Base-by-base conservation (phyloP, 2,113 vertebrate species). In the Coryphaenoides rupestris region DNA sequence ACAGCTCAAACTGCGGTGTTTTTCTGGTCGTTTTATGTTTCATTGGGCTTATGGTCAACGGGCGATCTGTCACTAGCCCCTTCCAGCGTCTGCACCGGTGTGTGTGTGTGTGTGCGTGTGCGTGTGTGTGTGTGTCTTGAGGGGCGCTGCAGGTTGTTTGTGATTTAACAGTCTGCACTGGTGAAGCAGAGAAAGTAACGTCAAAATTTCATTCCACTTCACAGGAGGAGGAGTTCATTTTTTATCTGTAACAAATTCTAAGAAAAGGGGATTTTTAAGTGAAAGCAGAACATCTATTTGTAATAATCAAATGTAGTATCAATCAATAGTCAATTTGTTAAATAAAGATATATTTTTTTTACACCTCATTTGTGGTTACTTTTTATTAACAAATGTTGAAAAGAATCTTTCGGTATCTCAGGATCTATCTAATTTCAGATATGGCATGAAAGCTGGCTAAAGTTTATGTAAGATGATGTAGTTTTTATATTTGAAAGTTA, bases 141-240 rank as follows among this genome's bases (percentile, higher is more conserved):
- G 47, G 13, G 79, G 77, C 67, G 76, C 71, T 69, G 71, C 22
- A 10, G 70, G 73, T 69, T 58, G 63, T 66, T 19, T 40, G 9
- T 33, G 21, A n/a, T 58, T 19, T 45, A n/a, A 23, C 45, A 12
- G 21, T 28, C 12, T 33, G 33, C 5, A 4, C 21, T 24, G 19
- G 19, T 45, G 19, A 75, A 77, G 24, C 22, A 40, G 19, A 5
- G 63, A n/a, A 19, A 60, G 54, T 85, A 72, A 85, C 17, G 33
- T 12, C 21, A 24, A 62, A 2, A 54, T 74, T 81, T 78, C 77
- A 55, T 77, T 82, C 66, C 21, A 17, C 54, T 85, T 86, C 86
- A 64, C 89, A 91, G 90, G 90, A 88, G 77, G 86, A 87, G 66
- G 78, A 72, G 67, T 46, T 77, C 78, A 15, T 88, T 90, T 87